A percentile compares a stretch with the other conserved stretches of the same genome.
phyloP scores from a whole-genome alignment of 37 sponge, comb jelly and placozoan species.

The Petrosia ficiformis region DNA sequence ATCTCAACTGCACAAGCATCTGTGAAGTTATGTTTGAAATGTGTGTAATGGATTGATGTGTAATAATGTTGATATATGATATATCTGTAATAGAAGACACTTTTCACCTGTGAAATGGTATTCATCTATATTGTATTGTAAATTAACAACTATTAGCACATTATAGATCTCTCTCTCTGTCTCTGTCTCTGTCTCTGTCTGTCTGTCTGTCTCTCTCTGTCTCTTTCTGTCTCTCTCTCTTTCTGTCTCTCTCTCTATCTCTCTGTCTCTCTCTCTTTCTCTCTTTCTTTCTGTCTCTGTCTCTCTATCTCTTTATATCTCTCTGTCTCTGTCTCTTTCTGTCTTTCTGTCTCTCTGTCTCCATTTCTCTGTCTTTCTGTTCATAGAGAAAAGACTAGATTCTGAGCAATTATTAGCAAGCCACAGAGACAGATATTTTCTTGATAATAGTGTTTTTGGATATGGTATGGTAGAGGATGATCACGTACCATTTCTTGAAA shows the following conservation, averaged over 20 bases:
- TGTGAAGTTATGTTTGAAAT: too few species aligned
- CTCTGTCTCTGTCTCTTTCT: conserved; percentile 5
- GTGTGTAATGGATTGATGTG: too few species aligned
- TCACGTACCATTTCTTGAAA: conserved; percentile 80
- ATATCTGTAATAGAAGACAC: too few species aligned
- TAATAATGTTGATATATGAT: too few species aligned
- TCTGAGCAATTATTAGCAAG: conserved; percentile 38
- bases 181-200: background rate
- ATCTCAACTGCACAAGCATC: too few species aligned
- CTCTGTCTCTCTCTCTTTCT: background rate
- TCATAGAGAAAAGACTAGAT: conserved; percentile 64
- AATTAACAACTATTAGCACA: background rate
- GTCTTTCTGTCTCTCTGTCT: background rate
- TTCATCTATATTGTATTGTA: too few species aligned
- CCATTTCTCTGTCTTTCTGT: background rate
- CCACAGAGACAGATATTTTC: conserved; percentile 47
- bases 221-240: background rate
- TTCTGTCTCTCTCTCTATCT: too few species aligned
- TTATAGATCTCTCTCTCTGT: too few species aligned
- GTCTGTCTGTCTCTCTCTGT: background rate
- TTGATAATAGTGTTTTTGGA: background rate
- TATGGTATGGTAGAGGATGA: conserved; percentile 72
- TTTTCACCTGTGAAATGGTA: too few species aligned
- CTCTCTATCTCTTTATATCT: too few species aligned
- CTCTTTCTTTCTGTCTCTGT: too few species aligned